Evolutionary conservation across 2,113 vertebrate genomes (phyloP).

Genomic region (Alethe diademata): DNA sequence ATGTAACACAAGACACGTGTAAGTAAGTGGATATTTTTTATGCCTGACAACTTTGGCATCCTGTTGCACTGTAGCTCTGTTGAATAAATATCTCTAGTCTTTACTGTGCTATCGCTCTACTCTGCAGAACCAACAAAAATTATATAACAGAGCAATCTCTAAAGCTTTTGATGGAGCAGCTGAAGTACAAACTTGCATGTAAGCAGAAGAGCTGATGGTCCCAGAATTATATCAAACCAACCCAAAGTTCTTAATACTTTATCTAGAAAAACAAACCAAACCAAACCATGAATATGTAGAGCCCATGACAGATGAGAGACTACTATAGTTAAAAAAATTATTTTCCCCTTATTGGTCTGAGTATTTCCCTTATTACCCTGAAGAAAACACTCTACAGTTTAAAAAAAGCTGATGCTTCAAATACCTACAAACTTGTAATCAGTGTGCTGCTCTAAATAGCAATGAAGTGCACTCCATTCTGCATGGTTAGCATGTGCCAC

Average conservation of each 20-base stretch:
- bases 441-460: not conserved
- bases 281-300: not conserved
- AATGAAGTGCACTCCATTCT: accelerated
- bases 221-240: not conserved
- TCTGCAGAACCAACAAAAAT: not conserved
- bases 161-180: not conserved
- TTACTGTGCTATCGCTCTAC: not conserved
- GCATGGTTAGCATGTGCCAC: not conserved
- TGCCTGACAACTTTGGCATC: not conserved
- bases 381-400: not conserved
- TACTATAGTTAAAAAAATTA: not conserved
- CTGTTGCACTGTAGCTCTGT: not conserved
- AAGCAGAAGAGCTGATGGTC: not conserved
- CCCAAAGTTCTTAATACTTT: not conserved
- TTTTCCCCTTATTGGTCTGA: not conserved
- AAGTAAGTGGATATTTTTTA: not conserved
- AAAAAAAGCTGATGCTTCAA: not conserved
- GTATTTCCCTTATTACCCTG: not conserved
- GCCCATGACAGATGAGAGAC: not conserved
- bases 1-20: not conserved
- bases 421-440: not conserved
- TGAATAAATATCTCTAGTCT: not conserved
- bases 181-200: not conserved
- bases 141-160: not conserved
- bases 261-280: not conserved